Base-by-base conservation (phyloP, 2,113 vertebrate genomes). In the Callopanchax toddi region DNA sequence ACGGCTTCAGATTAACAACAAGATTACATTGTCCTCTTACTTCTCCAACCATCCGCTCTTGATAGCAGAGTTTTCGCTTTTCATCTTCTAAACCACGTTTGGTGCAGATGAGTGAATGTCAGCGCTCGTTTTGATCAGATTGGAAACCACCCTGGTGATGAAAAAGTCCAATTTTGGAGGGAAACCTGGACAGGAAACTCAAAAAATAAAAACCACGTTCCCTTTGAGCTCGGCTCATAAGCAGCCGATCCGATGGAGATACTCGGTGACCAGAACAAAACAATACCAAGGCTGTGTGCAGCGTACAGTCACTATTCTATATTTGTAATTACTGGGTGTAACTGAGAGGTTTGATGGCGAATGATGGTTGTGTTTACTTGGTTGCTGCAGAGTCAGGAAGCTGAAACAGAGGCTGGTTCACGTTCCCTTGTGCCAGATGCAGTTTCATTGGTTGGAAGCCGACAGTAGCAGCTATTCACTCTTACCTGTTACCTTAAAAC, bases 1-100 rank as follows among this genome's bases (percentile, higher is more conserved):
- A 60, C 45, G 7, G 44, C 34, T 12, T 20, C 0, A 29, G 36
- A 80, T 71, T 59, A 79, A 61, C 49, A 79, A 66, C 71, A 36
- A 63, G 85, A 92, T n/a, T n/a, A n/a, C 86, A 90, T 87, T 90
- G 87, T 89, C 51, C 26, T n/a, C n/a, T n/a, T 18, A 18, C 25
- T 21, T 54, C 39, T 49, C 55, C 26, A 20, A 55, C 22, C 63
- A 81, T 84, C 87, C 74, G 76, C 78, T 36, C 16, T 2, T 66
- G 78, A 82, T 84, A 88, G n/a, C n/a, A n/a, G n/a, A n/a, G n/a
- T 4, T 26, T 18, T 48, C 39, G n/a, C 62, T 65, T 56, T 69
- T 50, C 53, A 71, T 60, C 59, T 51, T 37, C 69, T 50, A 58
- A 62, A 72, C 32, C 16, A 50, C 37, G 52, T 50, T 53, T 40